Base-by-base conservation (phyloP, 1,140 invertebrate species). In the Eueides isabella region DNA sequence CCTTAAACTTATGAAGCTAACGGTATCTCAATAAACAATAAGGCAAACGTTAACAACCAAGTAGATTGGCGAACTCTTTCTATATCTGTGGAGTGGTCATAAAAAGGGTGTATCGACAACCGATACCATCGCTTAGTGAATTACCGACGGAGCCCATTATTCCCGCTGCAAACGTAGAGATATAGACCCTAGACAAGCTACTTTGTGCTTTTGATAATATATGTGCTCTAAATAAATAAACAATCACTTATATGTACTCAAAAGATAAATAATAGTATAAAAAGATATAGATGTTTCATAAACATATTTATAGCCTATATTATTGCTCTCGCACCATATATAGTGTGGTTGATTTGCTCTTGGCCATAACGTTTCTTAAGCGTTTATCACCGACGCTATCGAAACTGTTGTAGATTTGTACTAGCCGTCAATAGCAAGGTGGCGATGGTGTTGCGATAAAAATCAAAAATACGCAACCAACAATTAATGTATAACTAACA, bases 51-150 rank as follows among this genome's bases (percentile, higher is more conserved):
- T 68, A 48, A 71, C 64, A 75, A 63, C 74, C 6, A 41, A 76
- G 64, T 80, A 74, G 74, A 82, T 74, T 81, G 78, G 81, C 77
- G 48, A 82, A 84, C 83, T 87, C 78, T 86, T 88, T 85, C 80
- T 84, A 69, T 85, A 85, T 87, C 83, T 81, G 74, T 55, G 67
- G 72, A 83, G 72, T 82, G 83, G 81, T 88, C 87, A 90, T 90
- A 90, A 90, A 89, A 90, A 89, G 78, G 77, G 75, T 78, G 83
- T 84, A 85, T 87, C 85, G 85, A 84, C 85, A 85, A 81, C 68
- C 80, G 86, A 89, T 89, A 87, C 70, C 80, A 90, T 88, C 83
- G 81, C 81, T 87, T 84, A 87, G 85, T 88, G 84, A 90, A 81
- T 87, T 87, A 89, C 84, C 79, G 82, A 74, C 75, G 66, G 75